These are phyloP conservation scores for Marasmarcha lunaedactyla DNA, from an alignment of 2,888 invertebrate genomes.

Conservation along the genomic window DNA sequence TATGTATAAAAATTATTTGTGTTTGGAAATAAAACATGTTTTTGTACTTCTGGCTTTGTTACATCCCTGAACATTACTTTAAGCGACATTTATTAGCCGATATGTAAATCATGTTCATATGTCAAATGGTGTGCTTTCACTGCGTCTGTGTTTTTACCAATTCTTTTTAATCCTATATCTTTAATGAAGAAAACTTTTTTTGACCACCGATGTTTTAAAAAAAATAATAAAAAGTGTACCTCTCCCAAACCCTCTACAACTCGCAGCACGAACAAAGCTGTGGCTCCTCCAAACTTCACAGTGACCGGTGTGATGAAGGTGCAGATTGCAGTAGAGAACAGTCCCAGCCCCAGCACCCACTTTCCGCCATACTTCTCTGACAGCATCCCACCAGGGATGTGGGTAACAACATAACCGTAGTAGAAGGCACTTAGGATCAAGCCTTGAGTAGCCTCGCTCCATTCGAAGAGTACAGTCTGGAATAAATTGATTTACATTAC, in stretches of 20 bases:
- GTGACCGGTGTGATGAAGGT: slow-evolving; percentile 83
- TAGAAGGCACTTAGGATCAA: slow-evolving; percentile 85
- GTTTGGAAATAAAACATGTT: too few species aligned
- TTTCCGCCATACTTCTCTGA: slow-evolving; percentile 88
- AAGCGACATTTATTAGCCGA: too few species aligned
- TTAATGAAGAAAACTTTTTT: too few species aligned
- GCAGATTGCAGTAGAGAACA: slow-evolving; percentile 83
- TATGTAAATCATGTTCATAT: too few species aligned
- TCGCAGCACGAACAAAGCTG: slow-evolving; percentile 66
- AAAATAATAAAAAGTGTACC: slow-evolving; percentile 46
- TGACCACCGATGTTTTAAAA: too few species aligned
- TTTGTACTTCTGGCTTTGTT: too few species aligned
- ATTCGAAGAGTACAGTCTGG: slow-evolving; percentile 62
- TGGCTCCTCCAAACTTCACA: slow-evolving; percentile 68
- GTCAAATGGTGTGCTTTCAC: too few species aligned
- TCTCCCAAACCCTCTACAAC: slow-evolving; percentile 74
- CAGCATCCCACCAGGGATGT: slow-evolving; percentile 85
- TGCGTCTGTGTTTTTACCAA: too few species aligned
- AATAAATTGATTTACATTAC: slow-evolving; percentile 8
- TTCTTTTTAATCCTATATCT: too few species aligned
- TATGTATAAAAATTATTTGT: too few species aligned
- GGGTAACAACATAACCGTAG: slow-evolving; percentile 86
- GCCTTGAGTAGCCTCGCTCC: slow-evolving; percentile 80
- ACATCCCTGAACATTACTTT: too few species aligned
- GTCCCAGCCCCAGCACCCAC: slow-evolving; percentile 83